These are phyloP conservation scores for Lepetodrilus schrolli DNA, from an alignment of 2,888 invertebrate genomes.

Conservation along the genomic window DNA sequence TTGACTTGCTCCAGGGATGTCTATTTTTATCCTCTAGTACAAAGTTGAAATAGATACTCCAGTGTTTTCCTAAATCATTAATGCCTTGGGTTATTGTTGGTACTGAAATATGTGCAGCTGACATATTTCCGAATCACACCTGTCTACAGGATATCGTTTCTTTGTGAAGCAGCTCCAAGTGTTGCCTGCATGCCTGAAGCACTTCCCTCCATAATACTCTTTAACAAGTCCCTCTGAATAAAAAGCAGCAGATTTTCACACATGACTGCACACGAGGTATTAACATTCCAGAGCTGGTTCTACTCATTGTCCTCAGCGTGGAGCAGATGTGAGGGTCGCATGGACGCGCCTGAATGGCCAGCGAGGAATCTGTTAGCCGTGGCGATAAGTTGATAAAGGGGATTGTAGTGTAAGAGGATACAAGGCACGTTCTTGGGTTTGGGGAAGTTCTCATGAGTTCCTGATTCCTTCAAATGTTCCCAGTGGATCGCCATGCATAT, in stretches of 20 bases:
- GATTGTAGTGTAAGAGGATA: neutral
- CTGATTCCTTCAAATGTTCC: neutral
- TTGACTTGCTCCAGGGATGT: too few species aligned
- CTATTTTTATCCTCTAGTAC: too few species aligned
- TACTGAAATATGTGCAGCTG: too few species aligned
- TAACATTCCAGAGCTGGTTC: neutral
- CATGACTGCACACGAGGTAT: neutral
- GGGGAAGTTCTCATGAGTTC: neutral
- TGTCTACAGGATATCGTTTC: too few species aligned
- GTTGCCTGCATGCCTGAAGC: neutral
- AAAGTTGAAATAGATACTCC: too few species aligned
- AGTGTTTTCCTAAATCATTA: too few species aligned
- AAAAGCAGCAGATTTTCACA: neutral
- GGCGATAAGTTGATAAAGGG: neutral
- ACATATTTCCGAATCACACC: too few species aligned
- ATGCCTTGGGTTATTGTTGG: too few species aligned
- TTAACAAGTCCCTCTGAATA: neutral
- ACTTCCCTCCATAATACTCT: neutral
- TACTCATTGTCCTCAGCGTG: neutral
- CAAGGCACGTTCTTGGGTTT: neutral
- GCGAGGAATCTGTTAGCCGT: neutral
- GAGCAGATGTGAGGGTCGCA: neutral
- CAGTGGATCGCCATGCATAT: neutral
- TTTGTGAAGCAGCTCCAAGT: too few species aligned
- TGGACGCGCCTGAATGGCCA: neutral